Base-by-base conservation (phyloP, 2,888 invertebrate species). In the Malacosoma neustria region DNA sequence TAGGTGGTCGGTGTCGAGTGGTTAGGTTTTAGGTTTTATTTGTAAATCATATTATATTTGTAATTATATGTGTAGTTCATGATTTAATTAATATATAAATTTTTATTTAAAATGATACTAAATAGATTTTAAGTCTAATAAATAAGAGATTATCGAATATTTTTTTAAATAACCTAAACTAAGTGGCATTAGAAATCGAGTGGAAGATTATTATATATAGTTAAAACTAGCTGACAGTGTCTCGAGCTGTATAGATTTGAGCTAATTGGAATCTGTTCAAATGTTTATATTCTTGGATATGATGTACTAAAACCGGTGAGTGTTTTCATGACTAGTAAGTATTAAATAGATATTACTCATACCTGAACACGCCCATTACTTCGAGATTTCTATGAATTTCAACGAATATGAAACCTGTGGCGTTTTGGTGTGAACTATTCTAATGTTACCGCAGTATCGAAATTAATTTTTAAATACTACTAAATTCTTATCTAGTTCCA, bases 141-240 rank as follows among this genome's bases (percentile, higher is more conserved):
- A 47, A 42, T 40, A 37, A 39, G 41, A 43, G 38, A 45, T 54
- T 49, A 46, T 59, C 55, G 61, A 57, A 66, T 70, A 71, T 73
- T 71, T 73, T 76, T 71, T 71, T 81, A n/a, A n/a, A n/a, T n/a
- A 80, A 81, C 81, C 81, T 79, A 72, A 44, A 58, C 51, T 58
- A 22, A 61, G 49, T 69, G n/a, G n/a, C n/a, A n/a, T n/a, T n/a
- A n/a, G n/a, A n/a, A 62, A 67, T 70, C 64, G 56, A 56, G 57
- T 38, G 45, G 46, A 56, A 49, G n/a, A n/a, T n/a, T n/a, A 54
- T 44, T 44, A 60, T 57, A 57, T 69, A 61, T 63, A 61, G 58
- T 58, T 55, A 64, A 55, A 63, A 67, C 56, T 69, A 72, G 69
- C 65, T 67, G 62, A 64, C 66, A 62, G 65, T 57, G 53, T 48